Conservation (phyloP, 2,113 vertebrate species). For the Phylloscopus whistleri region DNA sequence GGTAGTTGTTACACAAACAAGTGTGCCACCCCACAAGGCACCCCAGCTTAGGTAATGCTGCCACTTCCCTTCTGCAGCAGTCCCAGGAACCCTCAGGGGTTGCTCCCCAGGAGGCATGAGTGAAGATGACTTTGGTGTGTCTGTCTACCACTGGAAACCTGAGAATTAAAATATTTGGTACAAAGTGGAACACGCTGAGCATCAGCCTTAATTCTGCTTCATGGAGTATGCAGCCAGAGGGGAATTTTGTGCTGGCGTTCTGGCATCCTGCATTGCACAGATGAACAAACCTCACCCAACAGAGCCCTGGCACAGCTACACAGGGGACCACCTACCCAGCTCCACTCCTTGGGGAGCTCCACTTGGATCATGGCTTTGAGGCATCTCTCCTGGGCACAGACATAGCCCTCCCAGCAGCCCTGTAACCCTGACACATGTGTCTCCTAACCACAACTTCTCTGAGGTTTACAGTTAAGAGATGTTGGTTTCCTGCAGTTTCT, state of each 20-base stretch:
- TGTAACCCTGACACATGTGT: not conserved
- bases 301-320: not conserved
- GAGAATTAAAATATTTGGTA: not conserved
- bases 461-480: not conserved
- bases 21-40: not conserved
- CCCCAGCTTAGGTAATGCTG: not conserved
- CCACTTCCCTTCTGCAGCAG: not conserved
- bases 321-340: not conserved
- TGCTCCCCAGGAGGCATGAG: not conserved
- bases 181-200: not conserved
- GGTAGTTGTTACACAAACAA: not conserved
- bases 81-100: not conserved
- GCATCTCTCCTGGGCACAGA: not conserved
- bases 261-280: not conserved
- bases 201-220: not conserved
- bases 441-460: not conserved
- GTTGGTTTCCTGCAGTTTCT: not conserved
- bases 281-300: not conserved
- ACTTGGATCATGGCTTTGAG: not conserved
- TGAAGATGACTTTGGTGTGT: not conserved
- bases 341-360: not conserved
- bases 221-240: not conserved
- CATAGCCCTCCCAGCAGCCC: not conserved
- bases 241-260: not conserved
- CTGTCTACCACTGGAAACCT: not conserved